Evolutionary conservation across 2,888 invertebrate genomes (phyloP).

Genomic region (Drepanosiphum platanoidis): DNA sequence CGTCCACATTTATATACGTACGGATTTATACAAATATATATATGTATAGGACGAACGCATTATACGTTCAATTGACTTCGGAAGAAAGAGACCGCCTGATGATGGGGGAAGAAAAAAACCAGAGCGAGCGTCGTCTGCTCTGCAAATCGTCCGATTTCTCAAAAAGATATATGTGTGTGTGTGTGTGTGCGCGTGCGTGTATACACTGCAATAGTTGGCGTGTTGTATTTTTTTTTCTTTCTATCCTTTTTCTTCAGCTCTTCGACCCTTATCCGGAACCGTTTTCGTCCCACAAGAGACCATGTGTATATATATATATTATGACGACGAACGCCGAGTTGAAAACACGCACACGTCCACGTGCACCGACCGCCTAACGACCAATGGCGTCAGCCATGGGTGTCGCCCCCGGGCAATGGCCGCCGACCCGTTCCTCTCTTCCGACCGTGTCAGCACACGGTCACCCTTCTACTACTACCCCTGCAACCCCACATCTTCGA

Average conservation of each 20-base stretch:
- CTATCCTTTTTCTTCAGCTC: neutral
- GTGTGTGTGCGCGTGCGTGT: neutral
- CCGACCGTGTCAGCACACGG: neutral
- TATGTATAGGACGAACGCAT: neutral
- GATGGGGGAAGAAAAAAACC: neutral
- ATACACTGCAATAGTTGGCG: neutral
- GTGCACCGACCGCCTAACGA: slow-evolving; percentile 34
- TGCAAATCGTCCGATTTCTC: slow-evolving; percentile 24
- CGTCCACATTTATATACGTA: no score
- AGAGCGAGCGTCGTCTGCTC: neutral
- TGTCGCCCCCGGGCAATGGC: slow-evolving; percentile 44
- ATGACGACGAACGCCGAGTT: no score
- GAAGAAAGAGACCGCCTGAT: neutral
- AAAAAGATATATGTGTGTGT: neutral
- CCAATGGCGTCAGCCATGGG: slow-evolving; percentile 49
- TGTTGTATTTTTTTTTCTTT: neutral
- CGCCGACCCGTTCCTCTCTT: slow-evolving; percentile 14
- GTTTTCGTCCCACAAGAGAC: neutral
- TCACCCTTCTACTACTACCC: no score
- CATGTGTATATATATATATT: neutral
- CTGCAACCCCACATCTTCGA: no score
- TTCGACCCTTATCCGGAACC: neutral
- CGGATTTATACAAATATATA: neutral
- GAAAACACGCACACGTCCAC: neutral
- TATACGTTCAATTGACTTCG: slow-evolving; percentile 34